Conservation (phyloP, 2,888 invertebrate genomes). For the Drosophila birchii region DNA sequence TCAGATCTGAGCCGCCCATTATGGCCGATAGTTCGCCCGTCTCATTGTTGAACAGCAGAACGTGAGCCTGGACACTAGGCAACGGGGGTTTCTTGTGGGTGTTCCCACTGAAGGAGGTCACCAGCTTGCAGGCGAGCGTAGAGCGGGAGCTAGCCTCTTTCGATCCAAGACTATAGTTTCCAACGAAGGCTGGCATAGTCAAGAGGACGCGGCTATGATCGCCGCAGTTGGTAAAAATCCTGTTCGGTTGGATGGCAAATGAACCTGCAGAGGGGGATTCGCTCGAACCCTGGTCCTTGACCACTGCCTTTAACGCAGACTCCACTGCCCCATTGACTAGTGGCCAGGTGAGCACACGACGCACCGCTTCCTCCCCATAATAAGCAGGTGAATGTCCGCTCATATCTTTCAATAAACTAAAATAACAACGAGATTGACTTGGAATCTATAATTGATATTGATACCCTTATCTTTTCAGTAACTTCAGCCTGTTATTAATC, state of each 20-base stretch:
- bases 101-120: slow-evolving; percentile 85
- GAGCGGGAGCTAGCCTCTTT: slow-evolving; percentile 68
- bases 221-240: slow-evolving; percentile 76
- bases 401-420: slow-evolving; percentile 10
- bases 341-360: slow-evolving; percentile 83
- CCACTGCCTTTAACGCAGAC: slow-evolving; percentile 82
- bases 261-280: slow-evolving; percentile 14
- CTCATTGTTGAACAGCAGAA: slow-evolving; percentile 84
- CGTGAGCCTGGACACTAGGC: slow-evolving; percentile 85
- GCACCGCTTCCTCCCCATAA: slow-evolving; percentile 83
- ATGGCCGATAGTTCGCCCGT: slow-evolving; percentile 85
- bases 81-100: slow-evolving; percentile 75
- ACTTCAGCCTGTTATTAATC: neutral
- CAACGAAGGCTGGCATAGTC: slow-evolving; percentile 85
- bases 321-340: slow-evolving; percentile 83
- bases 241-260: slow-evolving; percentile 80
- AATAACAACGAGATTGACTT: neutral
- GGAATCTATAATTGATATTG: neutral
- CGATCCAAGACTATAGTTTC: slow-evolving; percentile 71
- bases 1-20: slow-evolving; percentile 86
- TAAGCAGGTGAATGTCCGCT: slow-evolving; percentile 52
- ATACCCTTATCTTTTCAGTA: neutral
- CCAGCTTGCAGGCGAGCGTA: slow-evolving; percentile 85
- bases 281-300: neutral
- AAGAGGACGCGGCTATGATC: slow-evolving; percentile 79